phyloP scores from a whole-genome alignment of 2,113 vertebrate species.

The Callopanchax toddi region DNA sequence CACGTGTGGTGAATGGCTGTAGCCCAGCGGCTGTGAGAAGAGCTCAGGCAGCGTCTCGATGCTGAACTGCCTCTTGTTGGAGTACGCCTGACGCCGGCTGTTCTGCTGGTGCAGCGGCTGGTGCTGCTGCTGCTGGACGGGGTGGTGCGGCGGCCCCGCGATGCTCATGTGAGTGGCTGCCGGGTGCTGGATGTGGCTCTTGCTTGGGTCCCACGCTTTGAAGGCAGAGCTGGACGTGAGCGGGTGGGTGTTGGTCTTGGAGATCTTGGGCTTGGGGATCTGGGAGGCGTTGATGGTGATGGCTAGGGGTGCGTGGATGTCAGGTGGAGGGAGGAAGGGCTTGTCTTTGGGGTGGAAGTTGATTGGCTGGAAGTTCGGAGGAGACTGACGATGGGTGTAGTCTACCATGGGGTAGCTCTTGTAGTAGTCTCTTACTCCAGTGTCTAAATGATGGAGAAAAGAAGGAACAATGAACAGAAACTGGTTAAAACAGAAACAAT shows the following conservation, averaged over 20 bases:
- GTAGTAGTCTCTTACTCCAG: slow-evolving; percentile 83
- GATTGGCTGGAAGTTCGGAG: slow-evolving; percentile 80
- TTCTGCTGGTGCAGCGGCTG: slow-evolving; percentile 73
- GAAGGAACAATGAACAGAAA: slow-evolving; percentile 2
- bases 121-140: slow-evolving; percentile 75
- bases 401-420: slow-evolving; percentile 84
- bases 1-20: slow-evolving; percentile 75
- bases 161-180: slow-evolving; percentile 65
- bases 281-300: slow-evolving; percentile 79
- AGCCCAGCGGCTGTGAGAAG: slow-evolving; percentile 81
- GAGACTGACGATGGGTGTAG: slow-evolving; percentile 74
- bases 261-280: slow-evolving; percentile 84
- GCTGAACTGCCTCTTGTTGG: slow-evolving; percentile 84
- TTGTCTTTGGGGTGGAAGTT: slow-evolving; percentile 82
- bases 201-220: slow-evolving; percentile 83
- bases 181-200: slow-evolving; percentile 73
- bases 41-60: slow-evolving; percentile 87
- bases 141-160: slow-evolving; percentile 64
- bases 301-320: slow-evolving; percentile 82
- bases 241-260: slow-evolving; percentile 82
- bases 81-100: slow-evolving; percentile 78
- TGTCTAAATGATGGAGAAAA: slow-evolving; percentile 73
- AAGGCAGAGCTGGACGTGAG: slow-evolving; percentile 79
- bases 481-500: slow-evolving; percentile 4
- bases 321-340: slow-evolving; percentile 74